Evolutionary conservation across 2,888 invertebrate genomes (phyloP).

Genomic region (Luperina nickerlii): DNA sequence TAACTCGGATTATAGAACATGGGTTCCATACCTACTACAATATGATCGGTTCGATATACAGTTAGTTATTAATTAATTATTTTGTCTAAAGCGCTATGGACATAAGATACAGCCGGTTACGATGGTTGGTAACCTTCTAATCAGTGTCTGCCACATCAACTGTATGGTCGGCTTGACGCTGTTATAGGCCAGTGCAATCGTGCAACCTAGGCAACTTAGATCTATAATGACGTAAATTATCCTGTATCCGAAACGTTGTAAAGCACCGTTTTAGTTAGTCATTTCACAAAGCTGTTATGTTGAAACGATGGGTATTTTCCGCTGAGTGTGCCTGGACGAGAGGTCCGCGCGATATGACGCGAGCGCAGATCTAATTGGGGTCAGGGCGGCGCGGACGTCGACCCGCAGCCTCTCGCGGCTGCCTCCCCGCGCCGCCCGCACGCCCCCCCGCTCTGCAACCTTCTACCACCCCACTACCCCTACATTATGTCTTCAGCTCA

Average conservation of each 20-base stretch:
- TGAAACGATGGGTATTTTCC: constrained; percentile 88
- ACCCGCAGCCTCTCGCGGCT: constrained; percentile 85
- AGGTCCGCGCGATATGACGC: constrained; percentile 89
- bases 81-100: constrained; percentile 1
- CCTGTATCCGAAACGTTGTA: constrained; percentile 34
- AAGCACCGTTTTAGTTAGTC: constrained; percentile 64
- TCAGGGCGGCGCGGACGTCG: constrained; percentile 90
- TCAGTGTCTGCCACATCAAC: neutral
- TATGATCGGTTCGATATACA: neutral
- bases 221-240: constrained; percentile 8
- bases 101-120: neutral
- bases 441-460: constrained; percentile 60
- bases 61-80: constrained; percentile 22
- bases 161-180: neutral
- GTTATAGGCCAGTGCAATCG: constrained; percentile 1
- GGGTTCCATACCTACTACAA: constrained; percentile 27
- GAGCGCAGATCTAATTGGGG: constrained; percentile 87
- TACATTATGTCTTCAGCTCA: constrained; percentile 57
- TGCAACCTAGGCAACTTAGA: neutral
- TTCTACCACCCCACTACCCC: constrained; percentile 64
- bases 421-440: constrained; percentile 70
- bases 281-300: constrained; percentile 70
- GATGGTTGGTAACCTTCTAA: constrained; percentile 21
- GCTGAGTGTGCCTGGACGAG: constrained; percentile 87
- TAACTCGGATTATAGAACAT: constrained; percentile 55